Conservation (phyloP, 2,113 vertebrate genomes). For the Hyla sarda region DNA sequence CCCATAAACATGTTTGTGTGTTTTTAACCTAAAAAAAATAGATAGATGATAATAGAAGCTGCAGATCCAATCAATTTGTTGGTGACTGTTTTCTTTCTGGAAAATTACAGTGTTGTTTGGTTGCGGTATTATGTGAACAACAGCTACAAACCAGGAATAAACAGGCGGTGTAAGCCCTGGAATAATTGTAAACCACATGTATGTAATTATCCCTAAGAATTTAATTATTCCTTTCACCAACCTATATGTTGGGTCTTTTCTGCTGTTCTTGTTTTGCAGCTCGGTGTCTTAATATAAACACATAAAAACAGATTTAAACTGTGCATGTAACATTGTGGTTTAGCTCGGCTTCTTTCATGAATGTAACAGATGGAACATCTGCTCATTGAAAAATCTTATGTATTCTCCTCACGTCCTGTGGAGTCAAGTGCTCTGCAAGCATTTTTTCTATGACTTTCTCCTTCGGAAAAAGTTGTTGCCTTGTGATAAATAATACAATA, state of each 20-base stretch:
- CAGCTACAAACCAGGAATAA: constrained; percentile 21
- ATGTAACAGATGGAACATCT: constrained; percentile 35
- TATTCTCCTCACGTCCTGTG: not conserved
- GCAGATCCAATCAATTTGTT: constrained; percentile 26
- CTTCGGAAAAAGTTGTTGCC: not conserved
- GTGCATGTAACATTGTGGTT: constrained; percentile 4
- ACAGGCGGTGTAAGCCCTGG: constrained; percentile 14
- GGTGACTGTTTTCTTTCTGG: constrained; percentile 10
- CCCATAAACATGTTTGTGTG: not conserved
- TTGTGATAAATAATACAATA: not conserved
- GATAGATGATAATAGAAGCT: not conserved
- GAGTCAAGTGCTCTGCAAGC: not conserved
- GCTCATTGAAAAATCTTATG: constrained; percentile 16
- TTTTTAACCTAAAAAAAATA: constrained; percentile 7
- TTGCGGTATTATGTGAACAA: constrained; percentile 25
- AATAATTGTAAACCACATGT: constrained; percentile 23
- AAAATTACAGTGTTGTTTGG: constrained; percentile 34
- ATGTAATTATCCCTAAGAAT: constrained; percentile 36
- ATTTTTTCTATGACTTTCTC: not conserved
- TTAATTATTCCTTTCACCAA: constrained; percentile 40
- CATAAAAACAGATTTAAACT: constrained; percentile 20
- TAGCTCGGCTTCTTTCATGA: not conserved
- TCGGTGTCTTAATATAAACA: constrained; percentile 25
- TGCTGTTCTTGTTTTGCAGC: not conserved
- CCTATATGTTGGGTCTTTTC: not conserved